These are phyloP conservation scores for Epizoanthus stellaris DNA, from an alignment of 92 coral and sea anemone genomes.

Conservation along the genomic window DNA sequence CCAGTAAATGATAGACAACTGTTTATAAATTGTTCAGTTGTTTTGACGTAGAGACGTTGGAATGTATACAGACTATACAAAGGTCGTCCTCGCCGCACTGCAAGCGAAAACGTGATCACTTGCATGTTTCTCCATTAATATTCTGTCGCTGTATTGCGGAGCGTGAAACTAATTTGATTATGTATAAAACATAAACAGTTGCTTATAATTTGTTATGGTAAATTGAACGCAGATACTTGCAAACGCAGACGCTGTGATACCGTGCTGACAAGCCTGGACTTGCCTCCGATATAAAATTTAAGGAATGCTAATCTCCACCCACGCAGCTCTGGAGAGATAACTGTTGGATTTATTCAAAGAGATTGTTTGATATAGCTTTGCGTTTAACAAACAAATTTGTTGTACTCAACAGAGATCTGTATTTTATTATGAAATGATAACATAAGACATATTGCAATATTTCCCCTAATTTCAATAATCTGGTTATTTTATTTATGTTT, in stretches of 20 bases:
- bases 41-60: too few species aligned
- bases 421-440: neutral
- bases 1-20: too few species aligned
- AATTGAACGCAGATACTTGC: neutral
- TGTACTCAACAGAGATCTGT: neutral
- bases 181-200: neutral
- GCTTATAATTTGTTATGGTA: neutral
- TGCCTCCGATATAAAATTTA: neutral
- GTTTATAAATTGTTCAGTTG: too few species aligned
- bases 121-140: too few species aligned
- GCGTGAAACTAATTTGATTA: too few species aligned
- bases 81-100: too few species aligned
- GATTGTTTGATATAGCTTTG: neutral
- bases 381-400: conserved; percentile 1
- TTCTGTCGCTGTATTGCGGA: too few species aligned
- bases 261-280: conserved; percentile 14
- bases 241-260: neutral
- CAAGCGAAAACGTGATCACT: too few species aligned
- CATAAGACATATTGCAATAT: neutral
- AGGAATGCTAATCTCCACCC: conserved; percentile 29
- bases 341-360: conserved; percentile 15
- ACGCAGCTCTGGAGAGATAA: conserved; percentile 4
- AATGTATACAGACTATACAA: too few species aligned
- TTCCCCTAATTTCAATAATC: neutral
- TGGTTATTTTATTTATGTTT: neutral